Percentiles rank a stretch among this genome's conserved stretches.
These are phyloP conservation scores for Cryptoblepharus egeriae DNA, from an alignment of 2,797 vertebrate genomes.

Conservation along the genomic window DNA sequence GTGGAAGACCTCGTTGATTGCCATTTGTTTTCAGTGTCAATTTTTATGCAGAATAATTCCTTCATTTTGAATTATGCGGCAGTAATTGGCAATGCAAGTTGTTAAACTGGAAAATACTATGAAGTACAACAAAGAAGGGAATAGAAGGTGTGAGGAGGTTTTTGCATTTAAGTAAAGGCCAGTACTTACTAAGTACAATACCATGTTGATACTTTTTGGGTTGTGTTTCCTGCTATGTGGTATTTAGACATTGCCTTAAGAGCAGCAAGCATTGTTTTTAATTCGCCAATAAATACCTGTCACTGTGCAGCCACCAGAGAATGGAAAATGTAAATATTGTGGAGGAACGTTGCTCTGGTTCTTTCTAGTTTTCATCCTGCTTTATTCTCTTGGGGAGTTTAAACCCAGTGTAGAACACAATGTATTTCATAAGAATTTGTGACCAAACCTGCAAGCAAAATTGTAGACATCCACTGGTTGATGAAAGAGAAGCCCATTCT, in stretches of 20 bases:
- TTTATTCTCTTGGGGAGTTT: conserved; percentile 47
- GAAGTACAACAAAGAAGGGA: conserved; percentile 43
- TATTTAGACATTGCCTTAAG: conserved; percentile 67
- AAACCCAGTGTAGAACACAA: conserved; percentile 51
- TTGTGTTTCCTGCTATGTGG: conserved; percentile 56
- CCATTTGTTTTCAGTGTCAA: conserved; percentile 51
- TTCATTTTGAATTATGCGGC: conserved; percentile 49
- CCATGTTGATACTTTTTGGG: conserved; percentile 32
- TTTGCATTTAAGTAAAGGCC: conserved; percentile 21
- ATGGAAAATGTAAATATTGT: conserved; percentile 49
- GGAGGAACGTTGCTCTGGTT: conserved; percentile 41
- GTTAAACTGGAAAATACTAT: conserved; percentile 55
- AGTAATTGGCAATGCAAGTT: conserved; percentile 46
- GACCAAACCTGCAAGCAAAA: conserved; percentile 44
- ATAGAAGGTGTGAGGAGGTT: conserved; percentile 7
- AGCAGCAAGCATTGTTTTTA: conserved; percentile 58
- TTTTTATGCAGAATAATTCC: conserved; percentile 45
- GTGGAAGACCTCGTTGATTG: conserved; percentile 42
- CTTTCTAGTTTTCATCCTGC: conserved; percentile 10
- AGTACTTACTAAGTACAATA: conserved; percentile 55
- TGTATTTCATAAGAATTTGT: conserved; percentile 47
- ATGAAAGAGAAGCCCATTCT: conserved; percentile 27
- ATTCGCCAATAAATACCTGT: conserved; percentile 55
- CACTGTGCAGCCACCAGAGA: conserved; percentile 72
- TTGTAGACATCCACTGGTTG: conserved; percentile 46